Percentiles rank a stretch among this genome's conserved stretches.
These are phyloP conservation scores for Gryllus longicercus DNA, from an alignment of 2,888 invertebrate species.

Conservation along the genomic window DNA sequence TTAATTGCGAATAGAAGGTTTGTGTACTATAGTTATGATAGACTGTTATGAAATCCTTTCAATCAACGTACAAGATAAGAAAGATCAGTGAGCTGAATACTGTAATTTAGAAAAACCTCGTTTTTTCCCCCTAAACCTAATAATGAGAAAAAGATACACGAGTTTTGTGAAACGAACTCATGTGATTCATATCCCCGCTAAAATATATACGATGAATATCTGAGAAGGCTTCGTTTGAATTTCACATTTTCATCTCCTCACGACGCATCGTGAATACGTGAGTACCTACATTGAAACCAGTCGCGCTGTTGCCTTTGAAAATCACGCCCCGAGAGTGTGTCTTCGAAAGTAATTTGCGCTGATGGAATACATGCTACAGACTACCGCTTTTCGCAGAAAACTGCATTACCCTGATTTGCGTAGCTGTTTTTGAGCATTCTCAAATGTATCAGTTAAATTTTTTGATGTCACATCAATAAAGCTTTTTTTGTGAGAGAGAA, in stretches of 20 bases:
- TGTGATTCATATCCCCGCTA: neutral
- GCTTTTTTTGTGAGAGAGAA: neutral
- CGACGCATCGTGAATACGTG: neutral
- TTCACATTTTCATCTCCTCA: neutral
- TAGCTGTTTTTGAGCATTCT: conserved; percentile 9
- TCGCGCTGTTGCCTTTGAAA: neutral
- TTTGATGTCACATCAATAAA: conserved; percentile 1
- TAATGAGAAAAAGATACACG: too few relatives aligned
- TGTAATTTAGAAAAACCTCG: too few relatives aligned
- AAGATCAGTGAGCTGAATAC: too few relatives aligned
- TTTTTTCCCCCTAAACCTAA: too few relatives aligned
- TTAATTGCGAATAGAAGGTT: too few relatives aligned
- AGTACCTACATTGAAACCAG: neutral
- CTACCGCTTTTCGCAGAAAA: neutral
- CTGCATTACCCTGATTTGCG: conserved; percentile 7
- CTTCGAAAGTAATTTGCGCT: neutral
- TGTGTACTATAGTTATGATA: too few relatives aligned
- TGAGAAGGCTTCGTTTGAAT: conserved; percentile 8
- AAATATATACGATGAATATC: neutral
- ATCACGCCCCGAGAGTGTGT: neutral
- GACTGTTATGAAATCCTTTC: too few relatives aligned
- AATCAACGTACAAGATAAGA: too few relatives aligned
- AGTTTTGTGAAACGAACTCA: neutral
- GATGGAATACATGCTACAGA: neutral
- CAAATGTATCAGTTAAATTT: neutral